Percentiles rank a stretch among this genome's conserved stretches.
These are phyloP conservation scores for Gymnothorax reevesii DNA, from an alignment of 2,797 vertebrate species.

Conservation along the genomic window DNA sequence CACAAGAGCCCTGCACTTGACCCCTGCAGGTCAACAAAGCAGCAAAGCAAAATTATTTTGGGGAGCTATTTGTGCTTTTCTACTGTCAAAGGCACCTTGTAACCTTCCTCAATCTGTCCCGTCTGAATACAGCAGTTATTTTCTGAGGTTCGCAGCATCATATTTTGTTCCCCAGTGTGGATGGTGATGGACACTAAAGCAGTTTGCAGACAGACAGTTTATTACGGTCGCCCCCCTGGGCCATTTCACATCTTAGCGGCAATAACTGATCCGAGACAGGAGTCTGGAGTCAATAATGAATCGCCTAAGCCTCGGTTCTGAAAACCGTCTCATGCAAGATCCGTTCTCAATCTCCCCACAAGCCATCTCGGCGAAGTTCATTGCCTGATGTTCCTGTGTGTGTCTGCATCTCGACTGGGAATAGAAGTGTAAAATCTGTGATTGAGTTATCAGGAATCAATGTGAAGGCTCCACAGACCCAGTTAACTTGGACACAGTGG, in stretches of 20 bases:
- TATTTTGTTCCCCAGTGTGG: not conserved
- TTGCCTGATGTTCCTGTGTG: not conserved
- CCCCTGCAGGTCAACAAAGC: no score
- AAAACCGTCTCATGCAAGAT: not conserved
- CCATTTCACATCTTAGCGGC: constrained; percentile 4
- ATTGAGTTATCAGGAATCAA: not conserved
- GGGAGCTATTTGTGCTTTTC: not conserved
- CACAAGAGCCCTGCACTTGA: not conserved
- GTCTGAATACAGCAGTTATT: constrained; percentile 17
- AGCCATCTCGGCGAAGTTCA: not conserved
- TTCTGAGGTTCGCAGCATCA: not conserved
- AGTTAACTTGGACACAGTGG: not conserved
- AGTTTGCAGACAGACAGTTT: constrained; percentile 20
- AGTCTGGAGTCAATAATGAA: constrained; percentile 9
- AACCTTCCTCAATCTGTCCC: not conserved
- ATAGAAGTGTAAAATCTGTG: not conserved
- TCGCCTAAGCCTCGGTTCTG: not conserved
- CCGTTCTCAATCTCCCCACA: not conserved
- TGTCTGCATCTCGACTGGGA: not conserved
- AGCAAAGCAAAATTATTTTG: not conserved
- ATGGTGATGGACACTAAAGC: constrained; percentile 11
- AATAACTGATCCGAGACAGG: not conserved
- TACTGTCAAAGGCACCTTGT: not conserved
- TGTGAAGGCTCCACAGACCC: not conserved
- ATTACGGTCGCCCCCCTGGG: not conserved